Conservation (phyloP, 1,140 invertebrate species). For the Teleopsis dalmanni region DNA sequence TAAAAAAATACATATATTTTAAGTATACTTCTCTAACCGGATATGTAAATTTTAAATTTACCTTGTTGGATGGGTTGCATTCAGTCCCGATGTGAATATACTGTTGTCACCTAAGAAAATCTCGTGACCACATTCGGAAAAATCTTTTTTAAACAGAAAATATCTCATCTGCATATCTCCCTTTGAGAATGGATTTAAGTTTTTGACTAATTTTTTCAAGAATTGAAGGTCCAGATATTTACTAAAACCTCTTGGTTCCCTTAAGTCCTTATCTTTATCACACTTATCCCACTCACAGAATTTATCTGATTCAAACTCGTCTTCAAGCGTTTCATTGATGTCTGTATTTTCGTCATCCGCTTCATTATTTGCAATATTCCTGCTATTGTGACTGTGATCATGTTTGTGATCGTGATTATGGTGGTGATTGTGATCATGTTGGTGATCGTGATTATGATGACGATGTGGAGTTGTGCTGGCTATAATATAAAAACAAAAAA, state of each 20-base stretch:
- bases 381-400: too few relatives aligned
- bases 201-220: conserved; percentile 28
- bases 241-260: conserved; percentile 20
- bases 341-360: too few relatives aligned
- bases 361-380: too few relatives aligned
- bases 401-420: too few relatives aligned
- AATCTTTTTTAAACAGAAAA: conserved; percentile 29
- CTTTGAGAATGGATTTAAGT: conserved; percentile 27
- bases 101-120: conserved; percentile 19
- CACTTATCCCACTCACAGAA: conserved; percentile 28
- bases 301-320: conserved; percentile 25
- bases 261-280: conserved; percentile 35
- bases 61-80: conserved; percentile 31
- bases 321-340: conserved; percentile 14
- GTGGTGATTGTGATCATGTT: too few relatives aligned
- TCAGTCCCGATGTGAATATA: conserved; percentile 17
- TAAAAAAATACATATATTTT: conserved; percentile 1
- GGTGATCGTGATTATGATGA: too few relatives aligned
- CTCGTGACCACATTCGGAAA: conserved; percentile 27
- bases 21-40: background rate
- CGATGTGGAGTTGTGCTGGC: too few relatives aligned
- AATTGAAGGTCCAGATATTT: conserved; percentile 30
- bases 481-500: too few relatives aligned
- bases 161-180: conserved; percentile 27
- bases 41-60: background rate